A percentile compares a stretch with the other conserved stretches of the same genome.
Conservation (phyloP, 1,140 invertebrate genomes). For the Apis dorsata region DNA sequence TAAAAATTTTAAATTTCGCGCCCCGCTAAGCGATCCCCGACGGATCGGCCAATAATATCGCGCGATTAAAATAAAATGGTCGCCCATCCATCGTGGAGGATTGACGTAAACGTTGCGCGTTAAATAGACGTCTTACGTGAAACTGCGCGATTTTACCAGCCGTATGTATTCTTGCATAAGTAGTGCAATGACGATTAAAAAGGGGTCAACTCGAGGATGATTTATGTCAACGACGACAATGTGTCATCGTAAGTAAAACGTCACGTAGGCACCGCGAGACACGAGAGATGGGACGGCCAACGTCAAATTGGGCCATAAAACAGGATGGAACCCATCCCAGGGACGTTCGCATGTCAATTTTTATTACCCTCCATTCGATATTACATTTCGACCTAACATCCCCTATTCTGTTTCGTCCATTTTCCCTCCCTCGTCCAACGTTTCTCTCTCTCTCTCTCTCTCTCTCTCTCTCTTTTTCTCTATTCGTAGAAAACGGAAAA, state of each 20-base stretch:
- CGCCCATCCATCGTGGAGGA: too few species aligned
- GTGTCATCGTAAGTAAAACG: constrained; percentile 33
- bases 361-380: constrained; percentile 21
- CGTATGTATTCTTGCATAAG: constrained; percentile 16
- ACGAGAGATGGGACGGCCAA: constrained; percentile 18
- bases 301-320: constrained; percentile 48
- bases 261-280: constrained; percentile 42
- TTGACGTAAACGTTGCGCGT: not conserved
- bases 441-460: too few species aligned
- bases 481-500: not conserved
- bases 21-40: too few species aligned
- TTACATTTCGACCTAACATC: not conserved
- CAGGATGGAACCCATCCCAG: constrained; percentile 33
- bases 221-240: constrained; percentile 64
- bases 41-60: too few species aligned
- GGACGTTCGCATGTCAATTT: constrained; percentile 32
- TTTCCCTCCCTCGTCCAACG: not conserved
- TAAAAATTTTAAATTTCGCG: too few species aligned
- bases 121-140: not conserved
- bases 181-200: constrained; percentile 65
- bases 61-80: not conserved
- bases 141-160: constrained; percentile 43
- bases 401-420: not conserved
- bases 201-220: constrained; percentile 69
- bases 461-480: too few species aligned